Percentiles rank a stretch among this genome's conserved stretches.
Conservation (phyloP, 2,888 invertebrate genomes). For the Glaucopsyche alexis region DNA sequence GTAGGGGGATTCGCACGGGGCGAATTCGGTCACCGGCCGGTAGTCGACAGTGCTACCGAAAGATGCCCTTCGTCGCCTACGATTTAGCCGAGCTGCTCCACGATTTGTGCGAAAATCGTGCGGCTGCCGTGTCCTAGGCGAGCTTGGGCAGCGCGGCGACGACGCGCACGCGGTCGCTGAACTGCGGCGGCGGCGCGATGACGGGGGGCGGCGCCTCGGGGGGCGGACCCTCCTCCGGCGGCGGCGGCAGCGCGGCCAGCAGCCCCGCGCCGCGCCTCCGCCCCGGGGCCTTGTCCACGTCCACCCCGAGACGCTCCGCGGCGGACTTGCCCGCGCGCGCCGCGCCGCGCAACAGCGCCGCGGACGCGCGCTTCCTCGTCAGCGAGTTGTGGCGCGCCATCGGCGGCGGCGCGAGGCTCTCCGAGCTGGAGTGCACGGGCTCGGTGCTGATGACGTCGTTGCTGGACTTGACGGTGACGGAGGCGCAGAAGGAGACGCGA, state of each 20-base stretch:
- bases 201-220: slow-evolving; percentile 77
- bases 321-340: slow-evolving; percentile 57
- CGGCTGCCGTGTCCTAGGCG: slow-evolving; percentile 52
- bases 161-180: slow-evolving; percentile 92
- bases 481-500: slow-evolving; percentile 75
- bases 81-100: no score
- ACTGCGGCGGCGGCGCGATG: slow-evolving; percentile 93
- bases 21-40: no score
- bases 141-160: slow-evolving; percentile 91
- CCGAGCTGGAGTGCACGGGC: slow-evolving; percentile 74
- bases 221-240: slow-evolving; percentile 69
- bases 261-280: slow-evolving; percentile 87
- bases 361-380: slow-evolving; percentile 81
- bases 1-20: no score
- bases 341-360: slow-evolving; percentile 76
- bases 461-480: slow-evolving; percentile 73
- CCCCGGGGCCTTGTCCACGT: slow-evolving; percentile 81
- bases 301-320: slow-evolving; percentile 71
- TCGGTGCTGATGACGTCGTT: slow-evolving; percentile 78
- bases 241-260: slow-evolving; percentile 55
- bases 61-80: no score
- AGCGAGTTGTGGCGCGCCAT: slow-evolving; percentile 83
- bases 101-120: slow-evolving; percentile 32
- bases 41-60: no score
- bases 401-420: slow-evolving; percentile 64